A percentile compares a stretch with the other conserved stretches of the same genome.
These are phyloP conservation scores for Ptychoptera albimana DNA, from an alignment of 2,888 invertebrate genomes.

Conservation along the genomic window DNA sequence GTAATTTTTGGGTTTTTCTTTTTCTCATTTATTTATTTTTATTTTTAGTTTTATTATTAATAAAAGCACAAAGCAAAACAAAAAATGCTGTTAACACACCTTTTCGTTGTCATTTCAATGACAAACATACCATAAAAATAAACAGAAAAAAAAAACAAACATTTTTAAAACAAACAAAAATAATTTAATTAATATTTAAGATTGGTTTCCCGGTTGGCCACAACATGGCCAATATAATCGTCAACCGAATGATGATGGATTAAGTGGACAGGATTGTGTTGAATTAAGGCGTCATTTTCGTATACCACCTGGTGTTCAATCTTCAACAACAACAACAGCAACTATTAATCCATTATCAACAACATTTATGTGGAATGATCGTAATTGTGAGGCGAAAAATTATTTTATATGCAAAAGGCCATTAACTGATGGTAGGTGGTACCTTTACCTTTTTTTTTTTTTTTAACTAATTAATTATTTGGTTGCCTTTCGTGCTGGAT, in stretches of 20 bases:
- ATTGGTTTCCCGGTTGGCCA: slow-evolving; percentile 73
- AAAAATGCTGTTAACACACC: too few species aligned
- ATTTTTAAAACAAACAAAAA: too few species aligned
- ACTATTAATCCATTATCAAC: slow-evolving; percentile 26
- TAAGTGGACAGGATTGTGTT: slow-evolving; percentile 67
- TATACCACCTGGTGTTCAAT: slow-evolving; percentile 30
- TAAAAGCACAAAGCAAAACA: too few species aligned
- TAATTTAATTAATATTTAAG: slow-evolving; percentile 28
- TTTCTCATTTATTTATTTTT: neutral
- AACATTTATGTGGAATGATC: slow-evolving; percentile 68
- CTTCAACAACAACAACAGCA: slow-evolving; percentile 18
- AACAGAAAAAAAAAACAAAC: too few species aligned
- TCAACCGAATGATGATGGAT: slow-evolving; percentile 71
- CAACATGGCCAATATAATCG: slow-evolving; percentile 45
- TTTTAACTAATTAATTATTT: too few species aligned
- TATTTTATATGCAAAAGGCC: slow-evolving; percentile 59
- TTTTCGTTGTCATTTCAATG: too few species aligned
- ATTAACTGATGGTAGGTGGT: slow-evolving; percentile 41
- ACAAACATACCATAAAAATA: too few species aligned
- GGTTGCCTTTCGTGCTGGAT: neutral
- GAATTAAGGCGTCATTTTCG: slow-evolving; percentile 54
- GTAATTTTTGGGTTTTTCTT: slow-evolving; percentile 36
- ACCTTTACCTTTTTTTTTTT: too few species aligned
- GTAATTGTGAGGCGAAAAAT: slow-evolving; percentile 57
- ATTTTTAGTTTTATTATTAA: neutral